Percentiles rank a stretch among this genome's conserved stretches.
Evolutionary conservation across 2,113 vertebrate species (phyloP).

Genomic region (Burhinus oedicnemus): DNA sequence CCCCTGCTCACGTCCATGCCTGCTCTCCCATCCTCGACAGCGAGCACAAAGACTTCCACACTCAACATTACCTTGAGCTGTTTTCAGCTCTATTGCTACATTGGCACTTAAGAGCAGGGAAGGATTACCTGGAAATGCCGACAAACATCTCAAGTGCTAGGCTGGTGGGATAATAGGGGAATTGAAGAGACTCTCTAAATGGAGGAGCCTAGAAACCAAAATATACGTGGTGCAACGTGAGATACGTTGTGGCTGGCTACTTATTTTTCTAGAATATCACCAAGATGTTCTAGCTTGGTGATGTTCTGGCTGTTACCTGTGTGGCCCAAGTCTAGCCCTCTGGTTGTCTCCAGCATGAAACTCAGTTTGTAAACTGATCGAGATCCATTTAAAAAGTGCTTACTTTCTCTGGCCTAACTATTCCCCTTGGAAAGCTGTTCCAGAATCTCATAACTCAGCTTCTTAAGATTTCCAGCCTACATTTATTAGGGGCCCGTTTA

Average conservation of each 20-base stretch:
- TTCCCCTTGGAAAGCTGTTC: slow-evolving; percentile 13
- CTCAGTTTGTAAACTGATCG: not conserved
- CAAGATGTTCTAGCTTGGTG: not conserved
- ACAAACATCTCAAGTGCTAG: not conserved
- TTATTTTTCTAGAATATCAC: not conserved
- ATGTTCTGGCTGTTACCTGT: not conserved
- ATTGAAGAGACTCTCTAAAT: not conserved
- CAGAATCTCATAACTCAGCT: not conserved
- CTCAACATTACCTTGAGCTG: not conserved
- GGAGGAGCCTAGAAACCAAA: not conserved
- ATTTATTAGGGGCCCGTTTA: slow-evolving; percentile 29
- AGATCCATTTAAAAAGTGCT: not conserved
- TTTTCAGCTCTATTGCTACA: not conserved
- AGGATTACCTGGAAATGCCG: not conserved
- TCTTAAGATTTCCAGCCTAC: slow-evolving; percentile 22
- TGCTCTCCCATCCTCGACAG: not conserved
- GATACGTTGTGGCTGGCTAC: not conserved
- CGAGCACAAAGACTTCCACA: not conserved
- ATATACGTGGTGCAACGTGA: not conserved
- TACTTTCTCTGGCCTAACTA: not conserved
- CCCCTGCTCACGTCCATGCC: not conserved
- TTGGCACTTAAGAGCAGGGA: not conserved
- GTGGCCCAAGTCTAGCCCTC: not conserved
- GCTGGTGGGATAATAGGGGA: not conserved
- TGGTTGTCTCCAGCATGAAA: not conserved